A percentile compares a stretch with the other conserved stretches of the same genome.
phyloP scores from a whole-genome alignment of 2,888 invertebrate genomes.

The Brachyptera putata region DNA sequence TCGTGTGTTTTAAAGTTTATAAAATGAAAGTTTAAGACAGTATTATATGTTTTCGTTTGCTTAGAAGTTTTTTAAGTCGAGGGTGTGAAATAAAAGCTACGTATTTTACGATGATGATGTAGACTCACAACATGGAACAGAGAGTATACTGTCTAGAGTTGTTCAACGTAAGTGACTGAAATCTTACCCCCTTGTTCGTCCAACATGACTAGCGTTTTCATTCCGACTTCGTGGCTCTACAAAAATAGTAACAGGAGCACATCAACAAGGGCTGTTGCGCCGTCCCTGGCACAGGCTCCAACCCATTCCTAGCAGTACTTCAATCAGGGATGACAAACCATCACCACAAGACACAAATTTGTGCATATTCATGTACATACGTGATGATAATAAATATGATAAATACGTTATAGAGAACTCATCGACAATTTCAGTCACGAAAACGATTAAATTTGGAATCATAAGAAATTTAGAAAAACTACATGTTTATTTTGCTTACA shows the following conservation, averaged over 20 bases:
- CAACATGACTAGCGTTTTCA: conserved; percentile 99
- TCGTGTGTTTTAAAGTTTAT: not conserved
- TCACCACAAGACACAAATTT: not conserved
- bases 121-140: conserved; percentile 15
- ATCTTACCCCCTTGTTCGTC: conserved; percentile 99
- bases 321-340: not conserved
- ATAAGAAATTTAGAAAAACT: too few relatives aligned
- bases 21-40: not conserved
- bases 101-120: conserved; percentile 5
- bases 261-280: conserved; percentile 29
- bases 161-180: conserved; percentile 38
- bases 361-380: too few relatives aligned
- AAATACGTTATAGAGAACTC: too few relatives aligned
- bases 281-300: not conserved
- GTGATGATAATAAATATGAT: too few relatives aligned
- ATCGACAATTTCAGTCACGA: too few relatives aligned
- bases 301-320: too few relatives aligned
- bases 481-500: too few relatives aligned
- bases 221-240: conserved; percentile 99
- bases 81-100: conserved; percentile 8
- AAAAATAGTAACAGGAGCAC: conserved; percentile 52
- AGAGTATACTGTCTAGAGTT: conserved; percentile 11
- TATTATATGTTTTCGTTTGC: not conserved
- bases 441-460: too few relatives aligned
- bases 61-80: not conserved